Conservation (phyloP, 2,113 vertebrate genomes). For the Leptocoma aspasia region DNA sequence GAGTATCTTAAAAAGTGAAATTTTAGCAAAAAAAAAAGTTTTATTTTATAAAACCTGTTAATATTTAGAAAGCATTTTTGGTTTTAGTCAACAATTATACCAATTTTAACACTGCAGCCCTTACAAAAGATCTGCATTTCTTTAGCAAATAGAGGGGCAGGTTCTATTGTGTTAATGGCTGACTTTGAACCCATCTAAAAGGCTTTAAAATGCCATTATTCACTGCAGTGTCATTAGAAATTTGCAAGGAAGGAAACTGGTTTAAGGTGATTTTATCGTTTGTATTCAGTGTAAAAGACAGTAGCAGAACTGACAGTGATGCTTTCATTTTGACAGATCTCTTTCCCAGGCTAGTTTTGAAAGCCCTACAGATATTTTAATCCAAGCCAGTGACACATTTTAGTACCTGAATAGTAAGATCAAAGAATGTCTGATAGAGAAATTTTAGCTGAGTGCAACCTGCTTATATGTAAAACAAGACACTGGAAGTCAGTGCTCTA, state of each 20-base stretch:
- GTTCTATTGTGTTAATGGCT: neutral
- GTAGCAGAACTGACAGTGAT: neutral
- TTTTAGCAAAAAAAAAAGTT: neutral
- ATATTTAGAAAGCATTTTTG: neutral
- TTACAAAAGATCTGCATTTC: neutral
- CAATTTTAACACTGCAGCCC: neutral
- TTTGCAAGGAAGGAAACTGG: neutral
- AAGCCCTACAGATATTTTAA: neutral
- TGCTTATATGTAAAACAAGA: neutral
- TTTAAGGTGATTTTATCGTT: neutral
- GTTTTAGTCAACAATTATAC: neutral
- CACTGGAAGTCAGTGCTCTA: neutral
- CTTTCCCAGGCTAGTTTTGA: neutral
- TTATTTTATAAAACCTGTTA: neutral
- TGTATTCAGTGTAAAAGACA: neutral
- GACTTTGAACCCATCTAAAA: neutral
- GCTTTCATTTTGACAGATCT: neutral
- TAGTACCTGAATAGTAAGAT: neutral
- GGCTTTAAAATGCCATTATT: neutral
- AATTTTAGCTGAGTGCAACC: neutral
- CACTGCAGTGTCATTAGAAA: neutral
- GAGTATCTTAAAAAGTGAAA: neutral
- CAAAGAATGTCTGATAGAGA: neutral
- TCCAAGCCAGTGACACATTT: neutral
- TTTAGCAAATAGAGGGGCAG: neutral